Conservation (phyloP, 1,140 invertebrate species). For the Rhopalosiphum padi region DNA sequence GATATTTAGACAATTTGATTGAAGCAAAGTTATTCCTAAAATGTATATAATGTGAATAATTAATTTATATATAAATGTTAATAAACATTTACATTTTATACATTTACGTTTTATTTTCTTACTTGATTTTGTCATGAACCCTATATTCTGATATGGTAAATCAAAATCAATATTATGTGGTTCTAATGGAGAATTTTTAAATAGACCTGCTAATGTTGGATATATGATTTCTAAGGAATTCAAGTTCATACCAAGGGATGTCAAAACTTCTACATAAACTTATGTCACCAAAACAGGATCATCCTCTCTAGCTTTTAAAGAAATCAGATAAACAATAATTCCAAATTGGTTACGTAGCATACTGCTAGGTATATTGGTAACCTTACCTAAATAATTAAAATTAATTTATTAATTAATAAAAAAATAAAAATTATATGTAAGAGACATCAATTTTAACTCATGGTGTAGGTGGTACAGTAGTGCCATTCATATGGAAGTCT, state of each 20-base stretch:
- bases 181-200: constrained; percentile 84
- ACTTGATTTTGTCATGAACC: not conserved
- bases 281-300: not conserved
- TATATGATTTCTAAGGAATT: constrained; percentile 96
- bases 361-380: not conserved
- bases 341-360: not conserved
- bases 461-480: not conserved
- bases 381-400: not conserved
- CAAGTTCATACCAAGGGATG: constrained; percentile 95
- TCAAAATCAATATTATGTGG: not conserved
- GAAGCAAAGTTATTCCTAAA: not conserved
- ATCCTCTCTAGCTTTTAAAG: not conserved
- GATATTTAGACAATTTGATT: not conserved
- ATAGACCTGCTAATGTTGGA: constrained; percentile 96
- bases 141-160: not conserved
- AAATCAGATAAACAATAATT: not conserved
- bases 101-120: not conserved
- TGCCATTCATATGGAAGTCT: not conserved
- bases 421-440: not conserved
- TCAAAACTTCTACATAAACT: constrained; percentile 86
- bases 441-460: not conserved
- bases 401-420: not conserved
- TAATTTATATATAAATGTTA: too few species aligned
- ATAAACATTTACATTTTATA: too few species aligned
- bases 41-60: not conserved